Evolutionary conservation across 2,113 vertebrate species (phyloP).

Genomic region (Parus major): DNA sequence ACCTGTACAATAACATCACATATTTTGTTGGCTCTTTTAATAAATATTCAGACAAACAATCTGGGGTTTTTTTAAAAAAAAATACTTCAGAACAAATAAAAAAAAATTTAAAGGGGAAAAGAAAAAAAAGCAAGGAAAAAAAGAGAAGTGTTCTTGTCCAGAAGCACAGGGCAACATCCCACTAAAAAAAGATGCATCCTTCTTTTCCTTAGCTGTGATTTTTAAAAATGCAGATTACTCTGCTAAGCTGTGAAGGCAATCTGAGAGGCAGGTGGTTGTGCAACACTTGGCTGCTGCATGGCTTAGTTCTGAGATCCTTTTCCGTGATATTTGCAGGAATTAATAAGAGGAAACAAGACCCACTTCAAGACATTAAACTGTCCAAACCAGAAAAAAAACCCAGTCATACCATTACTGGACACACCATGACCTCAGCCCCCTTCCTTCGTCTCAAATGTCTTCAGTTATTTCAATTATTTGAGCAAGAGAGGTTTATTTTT

Average conservation of each 20-base stretch:
- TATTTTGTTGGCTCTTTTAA: not conserved
- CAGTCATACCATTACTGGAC: slow-evolving; percentile 12
- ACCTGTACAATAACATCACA: not conserved
- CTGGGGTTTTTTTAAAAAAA: not conserved
- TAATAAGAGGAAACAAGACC: slow-evolving; percentile 59
- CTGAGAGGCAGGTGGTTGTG: slow-evolving; percentile 19
- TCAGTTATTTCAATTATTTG: slow-evolving; percentile 29
- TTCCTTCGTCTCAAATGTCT: not conserved
- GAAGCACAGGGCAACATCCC: not conserved
- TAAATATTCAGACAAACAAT: not conserved
- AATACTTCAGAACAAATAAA: not conserved
- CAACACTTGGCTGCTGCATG: slow-evolving; percentile 42
- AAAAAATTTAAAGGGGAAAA: not conserved
- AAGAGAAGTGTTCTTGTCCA: not conserved
- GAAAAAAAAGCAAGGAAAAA: not conserved
- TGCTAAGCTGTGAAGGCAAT: not conserved
- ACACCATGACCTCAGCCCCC: slow-evolving; percentile 7
- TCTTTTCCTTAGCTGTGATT: not conserved
- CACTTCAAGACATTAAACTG: slow-evolving; percentile 44
- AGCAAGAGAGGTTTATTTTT: slow-evolving; percentile 41
- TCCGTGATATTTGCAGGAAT: slow-evolving; percentile 30
- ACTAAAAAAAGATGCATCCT: not conserved
- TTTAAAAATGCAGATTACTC: not conserved
- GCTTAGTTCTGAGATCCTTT: slow-evolving; percentile 20
- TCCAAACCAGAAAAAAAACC: not conserved